A percentile compares a stretch with the other conserved stretches of the same genome.
These are phyloP conservation scores for Drosophila vallismaia DNA, from an alignment of 2,888 invertebrate genomes.

Conservation along the genomic window DNA sequence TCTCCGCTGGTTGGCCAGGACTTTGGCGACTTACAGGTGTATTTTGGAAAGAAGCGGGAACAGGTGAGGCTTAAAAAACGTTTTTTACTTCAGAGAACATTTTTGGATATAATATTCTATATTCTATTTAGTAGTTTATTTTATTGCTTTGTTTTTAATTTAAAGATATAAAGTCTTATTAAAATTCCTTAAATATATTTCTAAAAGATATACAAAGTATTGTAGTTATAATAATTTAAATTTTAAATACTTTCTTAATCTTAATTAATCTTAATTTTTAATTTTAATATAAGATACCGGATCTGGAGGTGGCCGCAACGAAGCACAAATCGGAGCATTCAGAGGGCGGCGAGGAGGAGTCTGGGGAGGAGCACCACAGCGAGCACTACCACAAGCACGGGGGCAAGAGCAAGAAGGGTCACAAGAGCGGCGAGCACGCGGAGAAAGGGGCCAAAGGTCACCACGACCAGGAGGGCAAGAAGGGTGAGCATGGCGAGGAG, in stretches of 20 bases:
- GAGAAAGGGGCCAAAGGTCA: constrained; percentile 89
- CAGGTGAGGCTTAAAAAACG: constrained; percentile 14
- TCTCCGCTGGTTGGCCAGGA: constrained; percentile 50
- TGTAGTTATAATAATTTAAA: too few relatives aligned
- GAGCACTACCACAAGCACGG: constrained; percentile 88
- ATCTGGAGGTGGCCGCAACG: constrained; percentile 81
- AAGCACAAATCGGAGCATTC: constrained; percentile 78
- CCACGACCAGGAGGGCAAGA: constrained; percentile 87
- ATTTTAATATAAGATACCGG: constrained; percentile 38
- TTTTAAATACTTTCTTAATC: too few relatives aligned
- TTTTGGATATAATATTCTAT: neutral
- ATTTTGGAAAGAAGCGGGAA: constrained; percentile 17
- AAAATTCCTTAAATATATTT: too few relatives aligned
- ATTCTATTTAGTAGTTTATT: too few relatives aligned
- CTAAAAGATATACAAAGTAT: too few relatives aligned
- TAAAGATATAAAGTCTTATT: too few relatives aligned
- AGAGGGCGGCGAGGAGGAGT: constrained; percentile 85
- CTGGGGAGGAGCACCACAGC: constrained; percentile 88
- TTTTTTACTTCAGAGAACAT: too few relatives aligned
- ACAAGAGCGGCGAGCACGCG: constrained; percentile 88
- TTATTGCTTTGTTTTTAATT: neutral
- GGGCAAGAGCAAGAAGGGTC: constrained; percentile 89
- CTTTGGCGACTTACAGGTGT: constrained; percentile 51
- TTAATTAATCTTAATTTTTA: neutral
- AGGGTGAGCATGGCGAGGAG: constrained; percentile 84